Base-by-base conservation (phyloP, 2,797 vertebrate genomes). In the Acrocephalus scirpaceus region DNA sequence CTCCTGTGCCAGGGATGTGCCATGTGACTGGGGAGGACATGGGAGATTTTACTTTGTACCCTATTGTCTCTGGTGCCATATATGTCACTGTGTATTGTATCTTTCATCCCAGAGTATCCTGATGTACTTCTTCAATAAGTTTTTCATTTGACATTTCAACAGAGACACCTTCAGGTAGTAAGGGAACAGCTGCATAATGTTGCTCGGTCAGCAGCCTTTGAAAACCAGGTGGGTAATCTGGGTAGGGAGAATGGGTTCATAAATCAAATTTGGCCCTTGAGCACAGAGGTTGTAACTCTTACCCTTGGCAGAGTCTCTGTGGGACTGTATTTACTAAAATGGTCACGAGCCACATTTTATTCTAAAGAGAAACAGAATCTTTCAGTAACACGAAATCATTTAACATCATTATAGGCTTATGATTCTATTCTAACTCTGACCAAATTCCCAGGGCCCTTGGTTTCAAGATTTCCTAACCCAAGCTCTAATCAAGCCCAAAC, bases 401-500 rank as follows among this genome's bases (percentile, higher is more conserved):
- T 82, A 84, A 48, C 27, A 13, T 56, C 56, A n/a, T 93, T 86
- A 45, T 29, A 67, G 53, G 48, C 82, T 92, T 62, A 38, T 53
- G 66, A 71, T 78, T 92, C 86, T 90, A 53, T 76, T 78, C 70
- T 74, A 34, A 53, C 61, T 85, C 64, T 79, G 64, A 79, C 92
- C 51, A 79, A 79, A 73, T 71, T 96, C 61, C 45, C 71, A 92
- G 71, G 45, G 48, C 40, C 36, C 38, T 70, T 60, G 23, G 6
- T 69, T 92, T 88, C 69, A 70, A 72, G 69, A 72, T 90, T 94
- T 95, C 79, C 38, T 79, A 88, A 96, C 38, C 17, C 57, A 82
- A 85, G 54, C 54, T 72, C 19, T 72, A 56, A 69, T 86, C 93
- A 93, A 88, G 94, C 66, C 77, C 78, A 72, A 88, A 85, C 92